Conservation (phyloP, 2,113 vertebrate species). For the Dinomys branickii region DNA sequence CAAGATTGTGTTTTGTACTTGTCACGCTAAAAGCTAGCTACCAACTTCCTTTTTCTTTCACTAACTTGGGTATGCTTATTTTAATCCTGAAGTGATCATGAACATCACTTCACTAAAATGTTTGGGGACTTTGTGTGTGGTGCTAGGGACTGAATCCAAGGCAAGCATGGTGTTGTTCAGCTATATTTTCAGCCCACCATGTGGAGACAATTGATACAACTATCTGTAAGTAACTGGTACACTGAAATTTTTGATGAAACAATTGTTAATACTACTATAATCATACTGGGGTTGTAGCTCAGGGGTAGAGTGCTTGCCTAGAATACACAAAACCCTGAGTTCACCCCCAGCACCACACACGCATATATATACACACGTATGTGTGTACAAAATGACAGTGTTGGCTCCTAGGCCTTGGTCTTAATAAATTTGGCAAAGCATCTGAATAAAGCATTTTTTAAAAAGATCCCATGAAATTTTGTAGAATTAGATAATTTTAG, state of each 20-base stretch:
- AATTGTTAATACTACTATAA: slow-evolving; percentile 11
- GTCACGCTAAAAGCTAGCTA: not conserved
- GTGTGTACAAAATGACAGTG: not conserved
- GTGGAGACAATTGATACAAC: not conserved
- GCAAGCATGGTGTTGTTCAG: not conserved
- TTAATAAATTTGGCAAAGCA: slow-evolving; percentile 38
- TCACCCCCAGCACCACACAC: not conserved
- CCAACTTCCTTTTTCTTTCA: slow-evolving; percentile 46
- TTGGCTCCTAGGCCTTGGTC: not conserved
- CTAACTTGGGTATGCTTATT: slow-evolving; percentile 45
- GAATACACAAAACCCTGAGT: not conserved
- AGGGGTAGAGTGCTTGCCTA: not conserved
- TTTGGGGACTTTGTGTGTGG: slow-evolving; percentile 6
- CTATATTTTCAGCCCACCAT: not conserved
- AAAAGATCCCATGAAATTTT: slow-evolving; percentile 34
- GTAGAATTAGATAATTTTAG: slow-evolving; percentile 56
- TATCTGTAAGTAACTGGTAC: not conserved
- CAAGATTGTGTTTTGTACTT: slow-evolving; percentile 36
- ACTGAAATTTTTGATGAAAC: slow-evolving; percentile 40
- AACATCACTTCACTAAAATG: slow-evolving; percentile 37
- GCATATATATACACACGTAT: too few species aligned
- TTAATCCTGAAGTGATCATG: slow-evolving; percentile 44
- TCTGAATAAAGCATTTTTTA: not conserved
- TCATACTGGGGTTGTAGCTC: not conserved
- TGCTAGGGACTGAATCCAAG: not conserved